These are phyloP conservation scores for Halichoerus grypus DNA, from an alignment of 2,113 vertebrate genomes.

Conservation along the genomic window DNA sequence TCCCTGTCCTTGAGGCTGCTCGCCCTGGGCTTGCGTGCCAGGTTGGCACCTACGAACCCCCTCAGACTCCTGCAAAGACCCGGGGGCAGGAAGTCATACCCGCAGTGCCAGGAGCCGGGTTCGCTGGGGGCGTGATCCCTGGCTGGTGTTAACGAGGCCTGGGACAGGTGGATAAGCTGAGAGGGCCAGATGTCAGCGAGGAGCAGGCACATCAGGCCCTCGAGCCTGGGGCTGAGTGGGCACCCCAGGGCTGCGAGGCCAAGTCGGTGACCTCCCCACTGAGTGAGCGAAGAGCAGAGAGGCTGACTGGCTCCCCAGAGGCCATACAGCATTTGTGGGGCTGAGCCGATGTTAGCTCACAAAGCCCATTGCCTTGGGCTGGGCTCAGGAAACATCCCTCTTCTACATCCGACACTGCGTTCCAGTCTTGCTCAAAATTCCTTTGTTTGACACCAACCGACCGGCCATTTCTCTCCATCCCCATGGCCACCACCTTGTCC, in stretches of 20 bases:
- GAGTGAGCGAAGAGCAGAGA: background rate
- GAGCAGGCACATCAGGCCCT: background rate
- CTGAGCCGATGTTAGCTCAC: background rate
- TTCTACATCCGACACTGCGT: background rate
- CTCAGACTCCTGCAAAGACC: conserved; percentile 5
- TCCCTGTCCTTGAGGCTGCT: background rate
- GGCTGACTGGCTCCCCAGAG: background rate
- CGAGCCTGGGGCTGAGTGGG: background rate
- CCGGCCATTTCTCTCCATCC: background rate
- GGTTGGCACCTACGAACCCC: background rate
- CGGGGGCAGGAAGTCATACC: background rate
- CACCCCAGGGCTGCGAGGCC: background rate
- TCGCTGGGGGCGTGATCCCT: background rate
- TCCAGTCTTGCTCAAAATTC: background rate
- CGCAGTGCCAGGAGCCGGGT: conserved; percentile 40
- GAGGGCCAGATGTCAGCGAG: background rate
- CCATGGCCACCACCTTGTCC: background rate
- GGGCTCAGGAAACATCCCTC: background rate
- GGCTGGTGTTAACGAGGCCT: conserved; percentile 62
- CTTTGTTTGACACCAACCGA: background rate
- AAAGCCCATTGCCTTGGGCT: background rate
- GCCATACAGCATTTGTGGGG: background rate
- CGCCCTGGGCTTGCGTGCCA: background rate
- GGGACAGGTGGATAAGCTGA: background rate
- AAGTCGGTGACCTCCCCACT: background rate